These are phyloP conservation scores for Tragelaphus oryx DNA, from an alignment of 2,797 vertebrate species.

Conservation along the genomic window DNA sequence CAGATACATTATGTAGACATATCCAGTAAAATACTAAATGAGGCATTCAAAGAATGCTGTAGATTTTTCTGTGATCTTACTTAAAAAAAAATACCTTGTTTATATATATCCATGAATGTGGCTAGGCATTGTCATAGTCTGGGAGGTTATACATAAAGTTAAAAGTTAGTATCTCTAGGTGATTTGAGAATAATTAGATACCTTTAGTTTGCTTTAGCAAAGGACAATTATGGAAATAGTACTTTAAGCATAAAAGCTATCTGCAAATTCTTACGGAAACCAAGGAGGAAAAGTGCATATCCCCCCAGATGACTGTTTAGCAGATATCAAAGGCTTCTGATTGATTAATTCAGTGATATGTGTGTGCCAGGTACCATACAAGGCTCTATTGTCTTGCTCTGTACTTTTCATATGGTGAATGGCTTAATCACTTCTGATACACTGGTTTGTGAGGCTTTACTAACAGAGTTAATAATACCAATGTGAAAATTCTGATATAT, in stretches of 20 bases:
- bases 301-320: not conserved
- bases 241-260: not conserved
- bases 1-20: not conserved
- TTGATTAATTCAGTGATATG: not conserved
- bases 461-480: not conserved
- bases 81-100: not conserved
- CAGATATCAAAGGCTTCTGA: not conserved
- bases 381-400: not conserved
- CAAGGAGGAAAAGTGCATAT: not conserved
- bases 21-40: not conserved
- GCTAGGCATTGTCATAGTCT: not conserved
- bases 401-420: not conserved
- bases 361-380: not conserved
- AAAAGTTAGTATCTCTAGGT: not conserved
- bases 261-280: not conserved
- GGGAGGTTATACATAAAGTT: not conserved
- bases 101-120: not conserved
- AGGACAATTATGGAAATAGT: not conserved
- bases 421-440: not conserved
- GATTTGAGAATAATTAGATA: not conserved
- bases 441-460: not conserved
- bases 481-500: not conserved
- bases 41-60: not conserved
- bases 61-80: not conserved
- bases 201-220: not conserved